Evolutionary conservation across 2,113 vertebrate genomes (phyloP).

Genomic region (Pangasianodon gigas): DNA sequence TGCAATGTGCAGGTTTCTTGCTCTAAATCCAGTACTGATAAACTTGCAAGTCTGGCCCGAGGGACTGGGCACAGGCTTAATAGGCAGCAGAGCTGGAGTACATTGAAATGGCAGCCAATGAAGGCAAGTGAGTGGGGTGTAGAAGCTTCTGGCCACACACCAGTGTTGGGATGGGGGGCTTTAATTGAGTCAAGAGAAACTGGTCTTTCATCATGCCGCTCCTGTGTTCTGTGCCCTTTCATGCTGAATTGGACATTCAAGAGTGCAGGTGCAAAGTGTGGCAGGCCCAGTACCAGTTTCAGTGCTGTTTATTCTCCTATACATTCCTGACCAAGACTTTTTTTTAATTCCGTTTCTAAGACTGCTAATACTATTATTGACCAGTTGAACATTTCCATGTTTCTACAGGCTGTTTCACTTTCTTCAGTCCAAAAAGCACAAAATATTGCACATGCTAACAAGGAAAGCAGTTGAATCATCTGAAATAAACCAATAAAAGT

Average conservation of each 20-base stretch:
- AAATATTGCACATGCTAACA: background rate
- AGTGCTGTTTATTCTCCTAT: background rate
- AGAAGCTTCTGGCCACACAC: conserved; percentile 57
- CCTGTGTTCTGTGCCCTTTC: conserved; percentile 60
- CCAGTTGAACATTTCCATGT: conserved; percentile 13
- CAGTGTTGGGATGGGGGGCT: conserved; percentile 58
- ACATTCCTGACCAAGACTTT: background rate
- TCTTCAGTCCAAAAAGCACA: background rate
- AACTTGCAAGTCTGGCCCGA: conserved; percentile 1
- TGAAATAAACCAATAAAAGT: background rate
- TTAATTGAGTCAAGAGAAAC: conserved; percentile 65
- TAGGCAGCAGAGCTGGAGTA: conserved; percentile 49
- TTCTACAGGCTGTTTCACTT: background rate
- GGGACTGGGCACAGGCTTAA: conserved; percentile 36
- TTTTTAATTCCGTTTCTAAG: background rate
- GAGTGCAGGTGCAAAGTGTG: conserved; percentile 62
- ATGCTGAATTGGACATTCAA: conserved; percentile 60
- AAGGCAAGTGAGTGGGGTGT: conserved; percentile 49
- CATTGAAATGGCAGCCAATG: conserved; percentile 45
- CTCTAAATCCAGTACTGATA: conserved; percentile 12
- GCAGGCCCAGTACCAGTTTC: conserved; percentile 1
- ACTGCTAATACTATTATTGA: background rate
- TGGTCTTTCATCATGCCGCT: conserved; percentile 58
- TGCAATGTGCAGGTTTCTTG: conserved; percentile 4
- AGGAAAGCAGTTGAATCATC: background rate